Evolutionary conservation across 2,797 vertebrate genomes (phyloP), one percentile per base, ranked within the genome.

Genomic region (Trachurus trachurus): DNA sequence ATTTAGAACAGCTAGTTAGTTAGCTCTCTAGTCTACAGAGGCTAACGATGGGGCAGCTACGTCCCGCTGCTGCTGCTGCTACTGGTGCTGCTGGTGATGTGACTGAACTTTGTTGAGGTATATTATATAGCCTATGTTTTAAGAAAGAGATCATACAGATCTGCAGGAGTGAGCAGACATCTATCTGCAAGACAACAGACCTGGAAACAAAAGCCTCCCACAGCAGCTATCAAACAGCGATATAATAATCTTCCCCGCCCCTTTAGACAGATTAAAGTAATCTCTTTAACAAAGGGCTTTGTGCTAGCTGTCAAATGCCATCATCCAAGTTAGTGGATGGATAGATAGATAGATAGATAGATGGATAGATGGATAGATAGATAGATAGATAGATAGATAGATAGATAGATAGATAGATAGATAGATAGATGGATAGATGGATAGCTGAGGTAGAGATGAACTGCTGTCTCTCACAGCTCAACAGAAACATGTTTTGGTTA

Each of bases 201-300:
- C 67, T 74, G 70, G 19, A 21, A 68, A 78, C 60, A 78, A 87
- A 87, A 86, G 66, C 22, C 45, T 54, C 60, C 29, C 31, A n/a
- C 49, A 37, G 11, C 64, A 67, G 68, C 78, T 54, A 64, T 81
- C 70, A 80, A 66, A 84, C 21, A 56, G 65, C 64, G 75, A 81
- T 78, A 22, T 81, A 64, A 53, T 88, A 78, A 89, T 83, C 62
- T 10, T 71, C 81, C 52, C 69, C 72, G 78, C 78, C 88, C 77
- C 76, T 87, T 26, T 81, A 86, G 88, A 91, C 86, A 76, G 85
- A 90, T 89, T 89, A 83, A 85, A 90, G 87, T 92, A 90, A 93
- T 90, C 90, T 89, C 82, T 90, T 92, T 88, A 93, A 94, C 93
- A 94, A 93, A 92, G 86, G 92, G 88, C 89, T 92, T 92, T 92